Percentiles rank a stretch among this genome's conserved stretches.
Evolutionary conservation across 2,113 vertebrate species (phyloP).

Genomic region (Semnopithecus entellus): DNA sequence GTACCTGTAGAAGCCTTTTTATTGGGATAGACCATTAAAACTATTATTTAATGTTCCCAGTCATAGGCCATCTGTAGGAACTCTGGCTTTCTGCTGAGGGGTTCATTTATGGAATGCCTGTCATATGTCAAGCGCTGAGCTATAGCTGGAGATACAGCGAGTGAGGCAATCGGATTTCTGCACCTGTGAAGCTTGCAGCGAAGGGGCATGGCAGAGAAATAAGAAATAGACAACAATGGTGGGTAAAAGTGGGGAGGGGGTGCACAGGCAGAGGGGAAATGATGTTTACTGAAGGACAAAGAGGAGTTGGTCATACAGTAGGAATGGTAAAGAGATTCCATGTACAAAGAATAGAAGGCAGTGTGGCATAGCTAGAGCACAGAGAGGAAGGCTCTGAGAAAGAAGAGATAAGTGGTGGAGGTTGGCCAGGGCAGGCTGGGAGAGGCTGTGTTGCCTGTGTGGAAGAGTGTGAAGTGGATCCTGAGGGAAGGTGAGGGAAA

Average conservation of each 20-base stretch:
- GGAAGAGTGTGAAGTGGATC: neutral
- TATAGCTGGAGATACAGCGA: neutral
- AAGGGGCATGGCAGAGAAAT: neutral
- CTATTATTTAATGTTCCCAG: neutral
- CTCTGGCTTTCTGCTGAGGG: neutral
- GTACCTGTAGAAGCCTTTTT: neutral
- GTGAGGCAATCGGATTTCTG: neutral
- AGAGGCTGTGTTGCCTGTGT: neutral
- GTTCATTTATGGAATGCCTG: neutral
- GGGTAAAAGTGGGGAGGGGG: neutral
- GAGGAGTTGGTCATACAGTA: neutral
- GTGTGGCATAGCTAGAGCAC: neutral
- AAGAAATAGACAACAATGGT: neutral
- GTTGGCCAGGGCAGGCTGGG: neutral
- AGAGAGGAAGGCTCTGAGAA: neutral
- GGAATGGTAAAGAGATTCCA: neutral
- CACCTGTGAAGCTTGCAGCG: neutral
- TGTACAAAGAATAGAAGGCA: neutral
- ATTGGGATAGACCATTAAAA: neutral
- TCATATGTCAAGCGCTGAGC: neutral
- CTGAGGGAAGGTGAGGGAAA: neutral
- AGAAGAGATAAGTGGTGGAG: neutral
- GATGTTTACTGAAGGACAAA: neutral
- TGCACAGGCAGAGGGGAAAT: neutral
- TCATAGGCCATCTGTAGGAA: neutral